A percentile compares a stretch with the other conserved stretches of the same genome.
Evolutionary conservation across 1,140 invertebrate genomes (phyloP).

Genomic region (Phortica variegata): DNA sequence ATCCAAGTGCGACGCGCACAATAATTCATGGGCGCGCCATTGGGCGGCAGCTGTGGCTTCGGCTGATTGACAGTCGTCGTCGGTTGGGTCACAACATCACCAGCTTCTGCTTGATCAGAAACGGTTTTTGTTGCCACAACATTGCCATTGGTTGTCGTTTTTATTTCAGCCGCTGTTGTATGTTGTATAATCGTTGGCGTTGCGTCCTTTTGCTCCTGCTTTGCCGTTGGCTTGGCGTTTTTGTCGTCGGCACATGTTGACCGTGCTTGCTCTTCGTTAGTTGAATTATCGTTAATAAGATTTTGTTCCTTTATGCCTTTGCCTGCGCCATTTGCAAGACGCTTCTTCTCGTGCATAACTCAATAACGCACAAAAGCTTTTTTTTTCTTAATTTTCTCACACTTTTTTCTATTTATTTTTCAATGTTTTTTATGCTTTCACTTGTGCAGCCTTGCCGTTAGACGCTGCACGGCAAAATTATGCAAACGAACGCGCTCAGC

Average conservation of each 20-base stretch:
- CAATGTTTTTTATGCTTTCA: no score
- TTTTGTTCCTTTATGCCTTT: no score
- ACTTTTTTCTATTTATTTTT: no score
- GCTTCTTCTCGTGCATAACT: constrained; percentile 24
- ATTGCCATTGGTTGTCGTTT: constrained; percentile 17
- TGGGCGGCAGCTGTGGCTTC: background rate
- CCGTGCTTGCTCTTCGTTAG: constrained; percentile 31
- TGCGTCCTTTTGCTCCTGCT: constrained; percentile 23
- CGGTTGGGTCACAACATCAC: background rate
- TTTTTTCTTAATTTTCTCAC: no score
- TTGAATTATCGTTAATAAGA: no score
- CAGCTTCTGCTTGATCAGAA: background rate
- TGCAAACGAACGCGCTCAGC: constrained; percentile 22
- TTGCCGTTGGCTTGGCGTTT: background rate
- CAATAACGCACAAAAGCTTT: background rate
- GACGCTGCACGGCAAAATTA: background rate
- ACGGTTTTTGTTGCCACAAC: constrained; percentile 24
- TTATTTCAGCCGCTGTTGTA: constrained; percentile 1
- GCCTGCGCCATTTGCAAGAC: no score
- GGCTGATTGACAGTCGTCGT: background rate
- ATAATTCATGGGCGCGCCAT: constrained; percentile 40
- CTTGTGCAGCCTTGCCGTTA: no score
- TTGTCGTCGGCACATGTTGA: constrained; percentile 12
- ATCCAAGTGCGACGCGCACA: constrained; percentile 55
- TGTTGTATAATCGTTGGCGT: constrained; percentile 32